phyloP scores from a whole-genome alignment of 2,113 vertebrate genomes.

The Microtus ochrogaster region DNA sequence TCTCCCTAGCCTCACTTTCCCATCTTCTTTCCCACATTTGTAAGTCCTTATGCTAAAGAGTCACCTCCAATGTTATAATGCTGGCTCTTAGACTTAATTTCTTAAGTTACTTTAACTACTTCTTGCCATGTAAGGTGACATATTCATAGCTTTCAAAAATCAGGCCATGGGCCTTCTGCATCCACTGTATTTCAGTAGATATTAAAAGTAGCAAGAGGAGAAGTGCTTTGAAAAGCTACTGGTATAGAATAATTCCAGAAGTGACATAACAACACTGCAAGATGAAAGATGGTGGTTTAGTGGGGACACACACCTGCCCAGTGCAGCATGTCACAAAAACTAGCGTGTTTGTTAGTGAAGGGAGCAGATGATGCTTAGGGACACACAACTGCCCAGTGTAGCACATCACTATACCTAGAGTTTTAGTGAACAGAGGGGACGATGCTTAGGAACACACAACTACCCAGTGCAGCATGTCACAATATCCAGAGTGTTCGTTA shows the following conservation, averaged over 20 bases:
- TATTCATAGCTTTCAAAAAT: background rate
- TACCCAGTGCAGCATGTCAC: too few relatives aligned
- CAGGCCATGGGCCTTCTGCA: background rate
- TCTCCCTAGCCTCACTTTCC: background rate
- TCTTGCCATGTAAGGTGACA: background rate
- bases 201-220: background rate
- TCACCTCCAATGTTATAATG: background rate
- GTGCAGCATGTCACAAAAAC: background rate
- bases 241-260: background rate
- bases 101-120: background rate
- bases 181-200: background rate
- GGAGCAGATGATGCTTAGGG: background rate
- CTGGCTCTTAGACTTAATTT: background rate
- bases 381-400: too few relatives aligned
- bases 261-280: background rate
- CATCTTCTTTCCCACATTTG: background rate
- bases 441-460: too few relatives aligned
- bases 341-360: background rate
- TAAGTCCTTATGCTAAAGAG: background rate
- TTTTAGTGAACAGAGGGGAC: too few relatives aligned
- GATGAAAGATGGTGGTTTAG: background rate
- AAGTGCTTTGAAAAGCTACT: background rate
- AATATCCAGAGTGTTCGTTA: too few relatives aligned
- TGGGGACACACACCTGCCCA: background rate
- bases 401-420: too few relatives aligned